Evolutionary conservation across 1,140 invertebrate genomes (phyloP), one percentile per base, ranked within the genome.

Genomic region (Nasonia longicornis): DNA sequence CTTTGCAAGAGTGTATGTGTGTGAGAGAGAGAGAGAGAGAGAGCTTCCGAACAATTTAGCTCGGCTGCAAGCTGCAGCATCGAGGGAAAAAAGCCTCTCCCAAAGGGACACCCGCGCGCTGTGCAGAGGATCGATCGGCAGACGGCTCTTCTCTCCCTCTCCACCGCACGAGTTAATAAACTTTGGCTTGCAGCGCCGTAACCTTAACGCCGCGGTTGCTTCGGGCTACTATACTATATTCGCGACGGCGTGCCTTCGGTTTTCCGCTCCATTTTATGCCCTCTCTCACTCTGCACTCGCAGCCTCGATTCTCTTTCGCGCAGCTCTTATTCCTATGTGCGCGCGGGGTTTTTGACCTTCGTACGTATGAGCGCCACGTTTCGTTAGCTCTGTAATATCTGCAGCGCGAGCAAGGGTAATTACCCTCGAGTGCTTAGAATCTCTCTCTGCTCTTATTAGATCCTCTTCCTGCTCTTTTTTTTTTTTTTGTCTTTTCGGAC

Each of bases 111-210:
- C 69, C 31, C 31, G 31, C 1, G 69, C 26, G 69, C 26, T 20
- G 67, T 8, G n/a, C 16, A 26, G 66, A 6, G 69, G 64, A 80
- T 80, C 79, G 72, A 67, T 72, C 38, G 38, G n/a, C 22, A 31
- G 38, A 2, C 6, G 11, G 31, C 26, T 67, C 22, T 3, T 26
- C 31, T 35, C 31, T 35, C 31, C 2, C 35, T 12, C n/a, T 7
- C 22, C 20, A 10, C 31, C 58, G 58, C n/a, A 22, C 64, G 48
- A 80, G 38, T 75, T 80, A 52, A 76, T 80, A 80, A 69, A 75
- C 79, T 74, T 66, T 20, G 52, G 45, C 69, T 22, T 29, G 26
- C 64, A 29, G 38, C 16, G 52, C 35, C 26, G 42, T 42, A n/a
- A 45, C 42, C 64, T 77, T 73, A 79, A 29, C 66, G 63, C 22